Percentiles rank a stretch among this genome's conserved stretches.
Evolutionary conservation across 2,113 vertebrate species (phyloP).

Genomic region (human (Homo sapiens)): GRCh38 chr5:91360501-91361000

Average conservation of each 20-base stretch:
- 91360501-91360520: background rate
- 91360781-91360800: too few relatives aligned
- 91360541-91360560: slow-evolving; percentile 10
- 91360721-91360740: background rate
- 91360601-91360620: background rate
- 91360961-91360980: too few relatives aligned
- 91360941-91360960: too few relatives aligned
- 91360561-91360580: background rate
- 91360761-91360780: background rate
- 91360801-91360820: too few relatives aligned
- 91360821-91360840: too few relatives aligned
- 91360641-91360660: background rate
- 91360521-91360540: background rate
- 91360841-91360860: too few relatives aligned
- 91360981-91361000: too few relatives aligned
- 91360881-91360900: too few relatives aligned
- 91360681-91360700: background rate
- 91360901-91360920: too few relatives aligned
- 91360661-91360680: background rate
- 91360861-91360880: too few relatives aligned
- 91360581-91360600: background rate
- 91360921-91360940: too few relatives aligned
- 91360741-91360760: background rate
- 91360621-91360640: background rate
- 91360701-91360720: background rate